Base-by-base conservation (phyloP, 37 sponge, comb jelly and placozoan genomes). In the Bolinopsis microptera region DNA sequence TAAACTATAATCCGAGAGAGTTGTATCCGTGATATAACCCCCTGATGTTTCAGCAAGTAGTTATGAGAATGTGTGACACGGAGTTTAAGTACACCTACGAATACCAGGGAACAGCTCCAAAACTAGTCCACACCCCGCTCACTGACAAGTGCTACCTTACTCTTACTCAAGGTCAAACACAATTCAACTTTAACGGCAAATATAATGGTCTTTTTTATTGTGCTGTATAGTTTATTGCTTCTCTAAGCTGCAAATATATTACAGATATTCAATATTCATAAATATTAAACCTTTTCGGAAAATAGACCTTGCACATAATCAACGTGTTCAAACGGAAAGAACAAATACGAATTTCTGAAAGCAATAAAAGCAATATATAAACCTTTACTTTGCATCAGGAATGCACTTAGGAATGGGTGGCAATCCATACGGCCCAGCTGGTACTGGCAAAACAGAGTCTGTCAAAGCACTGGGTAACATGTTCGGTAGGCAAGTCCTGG, bases 141-240 rank as follows among this genome's bases (percentile, higher is more conserved):
- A 99, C 99, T 18, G 99, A 99, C 94, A 99, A 99, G 94, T 99
- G 99, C 95, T 99, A 96, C 94, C 95, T 99, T 69, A 99, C 99
- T 5, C 94, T 99, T 26, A 99, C 99, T n/a, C 99, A 99, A 70
- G 97, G 95, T 93, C n/a, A n/a, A n/a, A n/a, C n/a, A n/a, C n/a
- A n/a, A 90, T 31, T 38, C 33, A 90, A 5, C 39, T 38, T n/a
- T 90, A 21, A n/a, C n/a, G 0, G 35, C 83, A n/a, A 25, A 25
- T 0, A 18, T 68, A 24, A 24, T 18, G 18, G 18, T 18, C 22
- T 68, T 68, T 23, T 68, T 23, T 24, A 18, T 68, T 24, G 18
- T 68, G 69, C 18, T 18, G 22, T 18, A 68, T 68, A 24, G 69
- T 23, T 24, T 23, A 68, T 68, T 24, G 22, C 18, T 23, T 24